A percentile compares a stretch with the other conserved stretches of the same genome.
phyloP scores from a whole-genome alignment of 2,797 vertebrate species.

The Okamejei kenojei region DNA sequence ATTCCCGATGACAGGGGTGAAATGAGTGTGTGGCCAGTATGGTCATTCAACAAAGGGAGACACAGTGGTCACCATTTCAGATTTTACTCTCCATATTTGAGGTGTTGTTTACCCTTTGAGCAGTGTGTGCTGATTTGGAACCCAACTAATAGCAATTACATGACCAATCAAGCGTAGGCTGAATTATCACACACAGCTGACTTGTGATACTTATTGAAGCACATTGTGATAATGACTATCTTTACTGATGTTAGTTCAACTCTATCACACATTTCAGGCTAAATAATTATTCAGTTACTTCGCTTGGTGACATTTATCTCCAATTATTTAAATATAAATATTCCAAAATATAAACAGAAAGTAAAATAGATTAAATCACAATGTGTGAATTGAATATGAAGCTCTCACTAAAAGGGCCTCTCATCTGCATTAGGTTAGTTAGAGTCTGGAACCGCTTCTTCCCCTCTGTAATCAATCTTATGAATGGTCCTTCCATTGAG shows the following conservation, averaged over 20 bases:
- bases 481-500: too few relatives aligned
- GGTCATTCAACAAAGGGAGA: too few relatives aligned
- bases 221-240: constrained; percentile 3
- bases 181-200: constrained; percentile 1
- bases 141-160: constrained; percentile 10
- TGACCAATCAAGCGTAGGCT: background rate
- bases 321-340: constrained; percentile 22
- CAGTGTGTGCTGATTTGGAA: background rate
- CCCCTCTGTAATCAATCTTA: too few relatives aligned
- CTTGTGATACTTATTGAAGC: constrained; percentile 17
- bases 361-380: background rate
- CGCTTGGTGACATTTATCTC: constrained; percentile 1
- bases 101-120: background rate
- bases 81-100: background rate
- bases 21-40: too few relatives aligned
- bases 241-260: constrained; percentile 14
- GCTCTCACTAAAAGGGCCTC: background rate
- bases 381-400: background rate
- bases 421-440: background rate
- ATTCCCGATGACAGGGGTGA: too few relatives aligned
- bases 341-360: constrained; percentile 32
- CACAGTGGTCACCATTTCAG: background rate
- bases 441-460: too few relatives aligned
- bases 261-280: constrained; percentile 15
- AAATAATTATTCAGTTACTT: background rate